Percentiles rank a stretch among this genome's conserved stretches.
Conservation (phyloP, 2,113 vertebrate genomes). For the Actinemys pallida region DNA sequence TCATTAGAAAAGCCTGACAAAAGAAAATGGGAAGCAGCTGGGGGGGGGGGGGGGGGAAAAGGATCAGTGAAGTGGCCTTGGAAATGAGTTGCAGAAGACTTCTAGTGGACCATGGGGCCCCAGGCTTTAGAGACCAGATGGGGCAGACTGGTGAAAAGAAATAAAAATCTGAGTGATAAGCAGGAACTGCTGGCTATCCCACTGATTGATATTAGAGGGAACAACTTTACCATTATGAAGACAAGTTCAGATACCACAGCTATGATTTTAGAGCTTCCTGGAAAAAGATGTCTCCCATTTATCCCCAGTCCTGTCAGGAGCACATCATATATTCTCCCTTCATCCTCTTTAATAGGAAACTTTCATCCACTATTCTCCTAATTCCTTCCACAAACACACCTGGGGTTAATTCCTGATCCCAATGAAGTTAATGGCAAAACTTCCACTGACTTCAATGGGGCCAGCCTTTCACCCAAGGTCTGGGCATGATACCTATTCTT, state of each 20-base stretch:
- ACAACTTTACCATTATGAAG: conserved; percentile 18
- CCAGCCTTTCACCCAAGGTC: neutral
- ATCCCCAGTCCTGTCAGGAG: neutral
- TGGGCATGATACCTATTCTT: neutral
- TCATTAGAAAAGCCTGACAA: conserved; percentile 19
- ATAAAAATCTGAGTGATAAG: conserved; percentile 31
- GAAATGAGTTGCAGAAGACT: conserved; percentile 38
- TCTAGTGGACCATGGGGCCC: neutral
- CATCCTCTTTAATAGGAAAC: neutral
- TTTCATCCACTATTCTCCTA: neutral
- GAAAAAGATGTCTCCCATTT: neutral
- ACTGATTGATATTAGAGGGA: conserved; percentile 44
- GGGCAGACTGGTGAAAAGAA: conserved; percentile 15
- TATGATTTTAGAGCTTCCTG: neutral
- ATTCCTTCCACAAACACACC: neutral
- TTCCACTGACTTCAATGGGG: neutral
- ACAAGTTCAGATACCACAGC: conserved; percentile 37
- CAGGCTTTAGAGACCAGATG: neutral
- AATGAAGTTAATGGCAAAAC: neutral
- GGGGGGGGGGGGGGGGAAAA: fast-evolving
- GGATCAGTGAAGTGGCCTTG: neutral
- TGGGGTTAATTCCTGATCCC: neutral
- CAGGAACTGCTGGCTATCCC: conserved; percentile 20
- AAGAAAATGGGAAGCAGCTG: conserved; percentile 43
- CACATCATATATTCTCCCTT: neutral